Evolutionary conservation across 2,113 vertebrate genomes (phyloP), one percentile per base, ranked within the genome.

Genomic region (Symphodus melops): DNA sequence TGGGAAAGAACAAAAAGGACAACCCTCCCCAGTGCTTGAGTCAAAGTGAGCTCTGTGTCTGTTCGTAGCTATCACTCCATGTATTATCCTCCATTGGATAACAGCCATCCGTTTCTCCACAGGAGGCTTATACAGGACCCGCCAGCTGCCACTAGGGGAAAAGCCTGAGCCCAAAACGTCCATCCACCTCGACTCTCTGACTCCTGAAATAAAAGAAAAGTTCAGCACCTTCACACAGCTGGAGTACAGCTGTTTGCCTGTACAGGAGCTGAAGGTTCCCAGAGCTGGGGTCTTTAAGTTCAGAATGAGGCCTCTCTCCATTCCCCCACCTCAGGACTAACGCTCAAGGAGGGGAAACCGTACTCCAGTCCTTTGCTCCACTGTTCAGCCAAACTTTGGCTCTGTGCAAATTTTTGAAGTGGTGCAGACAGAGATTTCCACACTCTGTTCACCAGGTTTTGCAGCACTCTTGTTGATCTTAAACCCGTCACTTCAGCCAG

Each of bases 21-120:
- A 75, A 5, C 63, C 20, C 1, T 52, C 23, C 37, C 37, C 19
- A 5, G 11, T 36, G 12, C 11, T 14, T 13, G 49, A 49, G 54
- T 54, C 8, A 1, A 61, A 10, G 58, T 54, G 69, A 8, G 19
- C 58, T 17, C 19, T n/a, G 28, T 62, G 54, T 17, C 33, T 42
- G 67, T 71, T 65, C 36, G 68, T 71, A 59, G 59, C 68, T 44
- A 25, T 52, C 2, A n/a, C 21, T 42, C 52, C 21, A 52, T 70
- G 59, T 42, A 51, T 20, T 12, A 58, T 51, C 36, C 36, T 65
- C 23, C 53, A 62, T 39, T 76, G 39, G 39, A 68, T 57, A 48
- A 37, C 49, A 0, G 19, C 51, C 4, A 3, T 55, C 13, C 8
- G 9, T n/a, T 76, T 67, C 0, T 60, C 46, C 33, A 75, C 3